Evolutionary conservation across 2,888 invertebrate genomes (phyloP), one percentile per base, ranked within the genome.

Genomic region (Agrochola lota): DNA sequence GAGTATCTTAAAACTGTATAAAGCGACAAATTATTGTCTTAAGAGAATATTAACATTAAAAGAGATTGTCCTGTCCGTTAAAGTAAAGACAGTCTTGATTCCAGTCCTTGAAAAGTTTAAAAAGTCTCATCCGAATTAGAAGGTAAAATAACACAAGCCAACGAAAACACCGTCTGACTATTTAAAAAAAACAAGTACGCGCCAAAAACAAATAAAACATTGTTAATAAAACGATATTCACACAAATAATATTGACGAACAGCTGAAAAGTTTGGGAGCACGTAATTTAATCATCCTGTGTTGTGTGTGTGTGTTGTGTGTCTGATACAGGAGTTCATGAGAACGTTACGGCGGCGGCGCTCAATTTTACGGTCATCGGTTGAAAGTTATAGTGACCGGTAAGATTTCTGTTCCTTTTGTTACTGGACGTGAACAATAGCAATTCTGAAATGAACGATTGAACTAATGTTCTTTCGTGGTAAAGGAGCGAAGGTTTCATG

Each of bases 341-440:
- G 9, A 72, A 73, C 57, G n/a, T n/a, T n/a, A n/a, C n/a, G n/a
- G n/a, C n/a, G n/a, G 79, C 43, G 71, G 79, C 49, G 6, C n/a
- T 73, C 49, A 55, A 73, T 85, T 73, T 73, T 84, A 23, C 59
- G 85, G 81, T 74, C 74, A 49, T 69, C 26, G 46, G 30, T 66
- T 59, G 52, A 64, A 43, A 43, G 9, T 1, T 43, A 43, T 59
- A 59, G 62, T 68, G 80, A 79, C 59, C 62, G 49, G 43, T 52
- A 30, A 72, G 35, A 72, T 60, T 64, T 20, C 35, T 73, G 68
- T 73, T 69, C 59, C 70, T 80, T 73, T 80, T 23, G 59, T 43
- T 40, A n/a, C 60, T n/a, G 30, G 15, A 83, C 43, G 43, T n/a
- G 46, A 63, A 57, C 67, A 63, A 67, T 83, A 57, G 5, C 2